A percentile compares a stretch with the other conserved stretches of the same genome.
Evolutionary conservation across 2,113 vertebrate genomes (phyloP).

Genomic region (Tonatia bakeri): DNA sequence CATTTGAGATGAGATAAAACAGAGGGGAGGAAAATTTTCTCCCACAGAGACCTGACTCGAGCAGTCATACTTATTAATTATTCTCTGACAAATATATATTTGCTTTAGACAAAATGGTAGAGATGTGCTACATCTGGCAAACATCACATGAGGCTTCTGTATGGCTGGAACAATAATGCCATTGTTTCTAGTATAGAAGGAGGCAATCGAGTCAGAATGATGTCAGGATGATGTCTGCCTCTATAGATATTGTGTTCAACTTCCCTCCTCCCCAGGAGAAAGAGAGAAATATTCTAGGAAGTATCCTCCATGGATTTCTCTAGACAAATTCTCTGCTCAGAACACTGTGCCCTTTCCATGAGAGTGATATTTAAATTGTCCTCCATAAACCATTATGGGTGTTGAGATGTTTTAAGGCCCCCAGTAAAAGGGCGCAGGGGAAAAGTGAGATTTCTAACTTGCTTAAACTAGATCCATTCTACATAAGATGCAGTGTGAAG

Average conservation of each 20-base stretch:
- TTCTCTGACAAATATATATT: slow-evolving; percentile 25
- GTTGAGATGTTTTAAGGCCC: not conserved
- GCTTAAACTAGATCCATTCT: not conserved
- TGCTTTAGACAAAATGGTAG: not conserved
- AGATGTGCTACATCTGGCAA: slow-evolving; percentile 26
- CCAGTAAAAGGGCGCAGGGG: not conserved
- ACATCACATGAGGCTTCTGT: not conserved
- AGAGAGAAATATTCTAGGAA: not conserved
- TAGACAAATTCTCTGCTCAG: not conserved
- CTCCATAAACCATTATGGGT: not conserved
- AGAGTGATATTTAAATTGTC: not conserved
- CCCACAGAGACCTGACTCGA: not conserved
- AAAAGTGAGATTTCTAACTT: not conserved
- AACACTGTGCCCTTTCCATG: not conserved
- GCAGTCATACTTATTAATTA: not conserved
- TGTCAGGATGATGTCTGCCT: not conserved
- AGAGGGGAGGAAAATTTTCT: not conserved
- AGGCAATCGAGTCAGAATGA: not conserved
- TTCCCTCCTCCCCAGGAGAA: not conserved
- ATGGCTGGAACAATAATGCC: not conserved
- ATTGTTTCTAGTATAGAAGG: not conserved
- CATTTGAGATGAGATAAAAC: not conserved
- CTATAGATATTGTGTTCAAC: not conserved
- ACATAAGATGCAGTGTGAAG: not conserved
- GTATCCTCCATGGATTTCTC: not conserved